phyloP scores from a whole-genome alignment of 2,797 vertebrate species.

The Leptodactylus fallax region DNA sequence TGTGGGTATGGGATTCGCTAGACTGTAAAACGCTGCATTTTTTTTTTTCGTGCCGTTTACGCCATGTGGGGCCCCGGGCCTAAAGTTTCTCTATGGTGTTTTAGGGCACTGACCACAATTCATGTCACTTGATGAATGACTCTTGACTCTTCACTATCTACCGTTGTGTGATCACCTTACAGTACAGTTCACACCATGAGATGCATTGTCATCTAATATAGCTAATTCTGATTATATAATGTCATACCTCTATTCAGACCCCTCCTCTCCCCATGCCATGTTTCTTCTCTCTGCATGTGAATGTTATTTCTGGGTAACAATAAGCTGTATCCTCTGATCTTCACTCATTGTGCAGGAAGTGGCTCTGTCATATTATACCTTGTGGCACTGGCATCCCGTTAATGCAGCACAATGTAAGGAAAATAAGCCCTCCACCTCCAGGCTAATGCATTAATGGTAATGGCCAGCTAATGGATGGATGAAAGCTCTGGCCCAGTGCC shows the following conservation, averaged over 20 bases:
- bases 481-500: neutral
- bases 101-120: too few species aligned
- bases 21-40: too few species aligned
- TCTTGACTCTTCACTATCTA: neutral
- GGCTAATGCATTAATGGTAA: constrained; percentile 46
- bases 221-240: neutral
- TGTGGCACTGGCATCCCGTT: neutral
- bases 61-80: too few species aligned
- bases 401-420: neutral
- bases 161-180: neutral
- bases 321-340: neutral
- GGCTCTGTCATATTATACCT: neutral
- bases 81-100: too few species aligned
- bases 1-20: too few species aligned
- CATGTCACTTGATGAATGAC: neutral
- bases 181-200: neutral
- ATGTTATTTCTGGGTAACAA: neutral
- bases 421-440: neutral
- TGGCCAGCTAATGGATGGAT: constrained; percentile 41
- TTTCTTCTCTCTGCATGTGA: neutral
- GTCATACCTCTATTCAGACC: neutral
- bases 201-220: neutral
- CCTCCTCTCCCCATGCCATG: neutral
- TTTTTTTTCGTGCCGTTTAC: too few species aligned
- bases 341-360: neutral